Base-by-base conservation (phyloP, 2,888 invertebrate species). In the Conomelus anceps region DNA sequence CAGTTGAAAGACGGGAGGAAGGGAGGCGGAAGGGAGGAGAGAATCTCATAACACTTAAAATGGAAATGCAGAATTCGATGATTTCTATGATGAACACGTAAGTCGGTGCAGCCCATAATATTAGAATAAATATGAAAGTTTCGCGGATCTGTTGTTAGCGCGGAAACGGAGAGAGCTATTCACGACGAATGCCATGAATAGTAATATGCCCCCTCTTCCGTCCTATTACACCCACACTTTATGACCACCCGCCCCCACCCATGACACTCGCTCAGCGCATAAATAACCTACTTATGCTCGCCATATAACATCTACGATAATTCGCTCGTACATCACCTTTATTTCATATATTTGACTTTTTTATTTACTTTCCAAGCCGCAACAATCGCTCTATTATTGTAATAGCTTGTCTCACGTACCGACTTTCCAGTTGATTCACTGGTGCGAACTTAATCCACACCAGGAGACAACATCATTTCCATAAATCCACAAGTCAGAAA, bases 281-380 rank as follows among this genome's bases (percentile, higher is more conserved):
- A 86, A 86, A 86, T 86, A 86, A 86, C 29, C 86, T 86, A 86
- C 86, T 86, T 86, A 86, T 86, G 86, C 26, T 24, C 22, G 26
- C 24, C 26, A 86, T 86, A 86, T 86, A 24, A 86, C 86, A 24
- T 86, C 24, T 86, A 86, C 22, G 86, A 86, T 86, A 86, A 86
- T 86, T 86, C 24, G 29, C 86, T 86, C 86, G 29, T 86, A 86
- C 86, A 86, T 86, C 86, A 86, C 29, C 29, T 86, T 86, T 86
- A 86, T 86, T 86, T 86, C 86, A 86, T 86, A 86, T 86, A 24
- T 86, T 22, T 86, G 86, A 86, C 86, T 86, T 86, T 86, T 86
- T 86, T 86, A 86, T 86, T 86, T 86, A 22, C 86, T 86, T 86
- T 86, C 24, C 26, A 23, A 63, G 63, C 63, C 63, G 63, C 63